Conservation (phyloP, 2,113 vertebrate genomes). For the Upupa epops region DNA sequence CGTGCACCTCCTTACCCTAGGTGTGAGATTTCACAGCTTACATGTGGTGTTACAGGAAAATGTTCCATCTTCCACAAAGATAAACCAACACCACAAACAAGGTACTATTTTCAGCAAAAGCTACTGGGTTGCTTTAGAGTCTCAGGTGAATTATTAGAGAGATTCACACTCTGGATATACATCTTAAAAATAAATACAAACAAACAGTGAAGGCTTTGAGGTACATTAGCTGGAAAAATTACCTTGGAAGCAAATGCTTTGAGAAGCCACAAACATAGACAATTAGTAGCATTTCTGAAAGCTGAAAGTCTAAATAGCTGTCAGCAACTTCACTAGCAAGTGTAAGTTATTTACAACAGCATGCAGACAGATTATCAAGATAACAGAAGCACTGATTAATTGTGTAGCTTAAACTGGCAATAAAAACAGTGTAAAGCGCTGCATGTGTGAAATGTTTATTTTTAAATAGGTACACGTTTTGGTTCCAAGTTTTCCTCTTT, state of each 20-base stretch:
- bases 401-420: slow-evolving; percentile 27
- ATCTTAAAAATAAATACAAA: slow-evolving; percentile 20
- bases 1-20: fast-evolving
- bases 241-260: slow-evolving; percentile 6
- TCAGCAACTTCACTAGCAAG: slow-evolving; percentile 15
- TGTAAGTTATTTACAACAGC: slow-evolving; percentile 30
- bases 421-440: neutral
- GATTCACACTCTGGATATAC: neutral
- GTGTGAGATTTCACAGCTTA: neutral
- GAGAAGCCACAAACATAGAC: neutral
- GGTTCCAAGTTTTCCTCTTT: slow-evolving; percentile 3
- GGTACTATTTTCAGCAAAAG: neutral
- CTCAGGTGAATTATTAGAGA: neutral
- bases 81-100: neutral
- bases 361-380: slow-evolving; percentile 27
- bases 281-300: slow-evolving; percentile 35
- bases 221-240: neutral
- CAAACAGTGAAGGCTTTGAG: neutral
- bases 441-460: neutral
- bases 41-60: neutral
- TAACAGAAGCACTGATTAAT: slow-evolving; percentile 51
- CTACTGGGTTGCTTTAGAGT: neutral
- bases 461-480: neutral
- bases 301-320: slow-evolving; percentile 33
- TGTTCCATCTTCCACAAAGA: neutral